Evolutionary conservation across 1,140 invertebrate species (phyloP), one percentile per base, ranked within the genome.

Genomic region (Hesperophylax magnus): DNA sequence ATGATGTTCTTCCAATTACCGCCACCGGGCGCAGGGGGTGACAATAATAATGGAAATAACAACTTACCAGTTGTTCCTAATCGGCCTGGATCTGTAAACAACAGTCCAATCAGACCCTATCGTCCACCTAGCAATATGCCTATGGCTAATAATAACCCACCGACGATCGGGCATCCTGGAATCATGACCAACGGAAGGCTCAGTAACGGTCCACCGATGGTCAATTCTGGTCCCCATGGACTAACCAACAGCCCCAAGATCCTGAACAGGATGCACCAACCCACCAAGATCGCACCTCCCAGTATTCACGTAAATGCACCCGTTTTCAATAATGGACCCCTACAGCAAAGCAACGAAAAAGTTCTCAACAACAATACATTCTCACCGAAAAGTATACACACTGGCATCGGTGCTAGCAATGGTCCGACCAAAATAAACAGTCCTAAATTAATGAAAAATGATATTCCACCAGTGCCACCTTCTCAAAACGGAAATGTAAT

Each of bases 1-100:
- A 78, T 24, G 15, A 83, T 83, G 82, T 83, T 83, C 39, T 78
- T 80, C 34, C 74, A 72, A 80, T 52, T 78, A 20, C 52, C 78
- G 47, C 39, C 39, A 60, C 20, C 78, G 31, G 69, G 60, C 77
- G 61, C 34, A 5, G 22, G 72, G 1, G 75, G 58, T 5, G 74
- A 80, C 58, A 80, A 80, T 34, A 83, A 83, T 74, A 82, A 82
- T 61, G 71, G 27, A 17, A 75, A 78, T 15, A 75, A 79, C 24
- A 79, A 79, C 61, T 54, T 56, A 6, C 75, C 71, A 15, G 39
- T 53, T 31, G 61, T 61, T 31, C 71, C 61, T 3, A 54, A 65
- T 53, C 63, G 80, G 53, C 80, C 80, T 9, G 31, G n/a, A 17
- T 58, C 69, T 53, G 31, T 54, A 14, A 69, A 77, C 63, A 71